phyloP scores from a whole-genome alignment of 2,113 vertebrate species.

The Brachyhypopomus occidentalis region DNA sequence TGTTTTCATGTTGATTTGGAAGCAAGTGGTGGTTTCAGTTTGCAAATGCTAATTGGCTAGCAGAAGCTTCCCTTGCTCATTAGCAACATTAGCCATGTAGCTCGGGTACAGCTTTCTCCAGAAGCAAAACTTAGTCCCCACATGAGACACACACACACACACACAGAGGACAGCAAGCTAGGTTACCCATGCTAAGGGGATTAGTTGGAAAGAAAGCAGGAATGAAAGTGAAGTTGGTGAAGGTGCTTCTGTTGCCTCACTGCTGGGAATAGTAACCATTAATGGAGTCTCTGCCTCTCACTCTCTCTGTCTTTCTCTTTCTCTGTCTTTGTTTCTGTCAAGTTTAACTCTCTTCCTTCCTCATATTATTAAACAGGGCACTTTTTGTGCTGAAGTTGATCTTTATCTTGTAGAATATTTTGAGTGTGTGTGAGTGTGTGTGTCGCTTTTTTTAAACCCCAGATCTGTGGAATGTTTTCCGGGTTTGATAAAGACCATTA shows the following conservation, averaged over 20 bases:
- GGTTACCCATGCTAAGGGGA: background rate
- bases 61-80: too few relatives aligned
- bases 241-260: background rate
- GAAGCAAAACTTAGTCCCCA: too few relatives aligned
- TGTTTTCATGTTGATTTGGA: too few relatives aligned
- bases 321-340: background rate
- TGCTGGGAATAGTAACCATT: conserved; percentile 5
- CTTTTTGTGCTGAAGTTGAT: background rate
- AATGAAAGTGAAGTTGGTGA: background rate
- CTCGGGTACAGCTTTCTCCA: too few relatives aligned
- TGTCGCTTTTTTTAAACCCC: background rate
- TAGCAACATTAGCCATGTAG: too few relatives aligned
- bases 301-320: background rate
- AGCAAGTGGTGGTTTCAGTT: too few relatives aligned
- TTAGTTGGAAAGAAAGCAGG: background rate
- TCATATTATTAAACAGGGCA: background rate
- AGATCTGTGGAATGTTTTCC: conserved; percentile 15
- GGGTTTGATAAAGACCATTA: conserved; percentile 9
- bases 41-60: too few relatives aligned
- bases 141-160: background rate
- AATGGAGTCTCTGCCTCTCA: background rate
- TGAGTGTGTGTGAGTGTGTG: background rate
- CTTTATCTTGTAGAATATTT: background rate
- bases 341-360: background rate
- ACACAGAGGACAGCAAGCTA: background rate